Conservation (phyloP, 2,888 invertebrate genomes). For the Philaethria dido region DNA sequence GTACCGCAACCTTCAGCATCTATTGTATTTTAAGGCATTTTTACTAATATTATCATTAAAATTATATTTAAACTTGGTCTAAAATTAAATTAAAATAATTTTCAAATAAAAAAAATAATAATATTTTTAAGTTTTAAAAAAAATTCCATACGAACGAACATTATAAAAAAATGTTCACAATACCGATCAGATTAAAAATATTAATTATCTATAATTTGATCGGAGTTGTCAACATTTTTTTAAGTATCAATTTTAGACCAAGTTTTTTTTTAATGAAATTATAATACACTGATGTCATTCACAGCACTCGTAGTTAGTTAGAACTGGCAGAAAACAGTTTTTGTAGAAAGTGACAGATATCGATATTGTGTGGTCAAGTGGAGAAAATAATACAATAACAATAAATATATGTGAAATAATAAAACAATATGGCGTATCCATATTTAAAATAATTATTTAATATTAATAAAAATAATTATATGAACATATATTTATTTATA, state of each 20-base stretch:
- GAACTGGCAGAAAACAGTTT: conserved; percentile 19
- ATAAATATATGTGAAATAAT: conserved; percentile 26
- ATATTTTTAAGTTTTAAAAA: too few species aligned
- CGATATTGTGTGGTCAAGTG: conserved; percentile 17
- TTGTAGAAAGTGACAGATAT: neutral
- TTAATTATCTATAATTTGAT: neutral
- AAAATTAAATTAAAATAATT: neutral
- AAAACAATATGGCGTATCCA: neutral
- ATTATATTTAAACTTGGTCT: conserved; percentile 15
- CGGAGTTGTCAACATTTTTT: neutral
- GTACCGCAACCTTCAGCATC: conserved; percentile 86
- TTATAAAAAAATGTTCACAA: neutral
- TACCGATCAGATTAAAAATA: neutral
- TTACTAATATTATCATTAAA: neutral
- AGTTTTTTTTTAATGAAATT: neutral
- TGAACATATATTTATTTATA: conserved; percentile 11
- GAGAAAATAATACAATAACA: conserved; percentile 6
- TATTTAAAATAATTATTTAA: neutral
- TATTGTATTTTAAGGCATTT: conserved; percentile 37
- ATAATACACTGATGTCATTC: conserved; percentile 15
- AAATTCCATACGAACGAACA: too few species aligned
- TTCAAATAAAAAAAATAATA: too few species aligned
- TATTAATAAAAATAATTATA: neutral
- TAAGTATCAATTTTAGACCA: conserved; percentile 25
- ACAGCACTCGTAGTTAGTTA: conserved; percentile 25